These are phyloP conservation scores for Leucopsar rothschildi DNA, from an alignment of 2,113 vertebrate genomes.

Conservation along the genomic window DNA sequence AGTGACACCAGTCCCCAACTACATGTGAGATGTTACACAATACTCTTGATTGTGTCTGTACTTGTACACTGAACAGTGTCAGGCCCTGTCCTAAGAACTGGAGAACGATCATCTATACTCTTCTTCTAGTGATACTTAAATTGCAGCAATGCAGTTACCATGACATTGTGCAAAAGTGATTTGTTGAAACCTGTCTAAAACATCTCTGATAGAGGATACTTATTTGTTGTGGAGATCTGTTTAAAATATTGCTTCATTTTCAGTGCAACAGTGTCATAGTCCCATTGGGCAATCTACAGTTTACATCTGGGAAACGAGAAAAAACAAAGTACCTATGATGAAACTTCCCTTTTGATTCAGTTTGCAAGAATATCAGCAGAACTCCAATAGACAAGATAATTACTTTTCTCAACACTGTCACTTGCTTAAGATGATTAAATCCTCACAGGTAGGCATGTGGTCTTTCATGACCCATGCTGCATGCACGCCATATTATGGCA, in stretches of 20 bases:
- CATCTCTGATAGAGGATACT: neutral
- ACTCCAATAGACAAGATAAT: neutral
- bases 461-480: neutral
- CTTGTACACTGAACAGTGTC: neutral
- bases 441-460: neutral
- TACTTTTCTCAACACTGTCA: neutral
- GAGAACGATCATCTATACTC: neutral
- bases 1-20: neutral
- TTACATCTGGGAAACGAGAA: neutral
- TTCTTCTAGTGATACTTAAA: neutral
- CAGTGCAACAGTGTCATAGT: neutral
- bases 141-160: neutral
- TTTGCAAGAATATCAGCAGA: neutral
- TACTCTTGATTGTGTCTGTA: neutral
- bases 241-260: slow-evolving; percentile 34
- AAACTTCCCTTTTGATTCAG: neutral
- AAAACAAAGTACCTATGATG: neutral
- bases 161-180: neutral
- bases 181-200: slow-evolving; percentile 32
- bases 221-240: slow-evolving; percentile 17
- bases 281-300: neutral
- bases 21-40: neutral
- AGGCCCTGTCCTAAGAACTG: neutral
- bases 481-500: neutral
- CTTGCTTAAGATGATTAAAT: neutral